Conservation (phyloP, 2,797 vertebrate species). For the Hippocampus kuda region DNA sequence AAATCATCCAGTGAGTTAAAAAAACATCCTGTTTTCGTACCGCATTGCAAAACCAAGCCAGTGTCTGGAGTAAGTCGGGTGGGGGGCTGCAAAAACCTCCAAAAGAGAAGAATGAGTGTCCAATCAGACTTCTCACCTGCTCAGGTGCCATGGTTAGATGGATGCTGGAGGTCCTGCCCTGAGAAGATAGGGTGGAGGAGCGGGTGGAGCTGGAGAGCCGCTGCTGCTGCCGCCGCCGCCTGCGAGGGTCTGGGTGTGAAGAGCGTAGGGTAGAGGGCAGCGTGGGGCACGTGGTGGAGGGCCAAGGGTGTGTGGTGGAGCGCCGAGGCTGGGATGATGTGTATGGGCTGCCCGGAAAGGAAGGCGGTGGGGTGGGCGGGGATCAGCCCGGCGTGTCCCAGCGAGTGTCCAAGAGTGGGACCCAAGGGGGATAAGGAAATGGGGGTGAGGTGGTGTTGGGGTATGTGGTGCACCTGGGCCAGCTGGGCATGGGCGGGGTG, state of each 20-base stretch:
- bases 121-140: slow-evolving; percentile 10
- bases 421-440: slow-evolving; percentile 86
- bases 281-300: slow-evolving; percentile 86
- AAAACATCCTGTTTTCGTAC: slow-evolving; percentile 26
- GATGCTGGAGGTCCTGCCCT: slow-evolving; percentile 98
- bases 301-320: slow-evolving; percentile 89
- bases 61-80: slow-evolving; percentile 24
- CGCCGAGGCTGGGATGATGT: slow-evolving; percentile 94
- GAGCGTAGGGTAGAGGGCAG: slow-evolving; percentile 88
- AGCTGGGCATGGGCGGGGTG: slow-evolving; percentile 85
- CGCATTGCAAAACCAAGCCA: slow-evolving; percentile 23
- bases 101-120: slow-evolving; percentile 14
- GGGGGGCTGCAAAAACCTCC: background rate
- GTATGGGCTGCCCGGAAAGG: slow-evolving; percentile 92
- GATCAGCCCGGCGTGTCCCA: slow-evolving; percentile 85
- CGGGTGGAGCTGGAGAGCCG: slow-evolving; percentile 91
- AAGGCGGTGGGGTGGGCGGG: slow-evolving; percentile 90
- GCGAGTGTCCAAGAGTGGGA: slow-evolving; percentile 81
- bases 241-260: slow-evolving; percentile 78
- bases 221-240: slow-evolving; percentile 80
- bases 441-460: slow-evolving; percentile 87
- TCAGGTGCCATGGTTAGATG: slow-evolving; percentile 96
- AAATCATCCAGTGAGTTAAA: slow-evolving; percentile 46
- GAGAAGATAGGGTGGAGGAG: slow-evolving; percentile 98
- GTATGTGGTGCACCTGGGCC: slow-evolving; percentile 94